Evolutionary conservation across 2,888 invertebrate genomes (phyloP).

Genomic region (Eurytoma adleriae): DNA sequence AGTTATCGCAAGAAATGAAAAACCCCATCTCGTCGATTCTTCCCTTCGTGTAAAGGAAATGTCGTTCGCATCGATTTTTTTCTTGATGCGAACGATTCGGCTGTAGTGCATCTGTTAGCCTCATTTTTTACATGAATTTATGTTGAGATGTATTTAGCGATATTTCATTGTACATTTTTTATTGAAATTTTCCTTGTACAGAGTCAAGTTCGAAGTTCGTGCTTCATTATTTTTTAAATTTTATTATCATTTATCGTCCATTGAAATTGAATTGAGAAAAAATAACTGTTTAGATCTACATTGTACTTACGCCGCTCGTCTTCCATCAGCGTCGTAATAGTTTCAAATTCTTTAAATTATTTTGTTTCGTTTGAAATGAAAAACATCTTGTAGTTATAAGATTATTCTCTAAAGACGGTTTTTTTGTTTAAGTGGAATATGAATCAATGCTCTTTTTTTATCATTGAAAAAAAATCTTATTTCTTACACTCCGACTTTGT

Average conservation of each 20-base stretch:
- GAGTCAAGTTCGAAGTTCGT: slow-evolving; percentile 43
- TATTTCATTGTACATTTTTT: slow-evolving; percentile 54
- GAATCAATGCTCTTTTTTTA: slow-evolving; percentile 39
- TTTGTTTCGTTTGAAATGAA: slow-evolving; percentile 15
- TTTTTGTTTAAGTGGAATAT: slow-evolving; percentile 33
- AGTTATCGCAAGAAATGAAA: slow-evolving; percentile 60
- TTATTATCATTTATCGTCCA: slow-evolving; percentile 37
- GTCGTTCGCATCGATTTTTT: slow-evolving; percentile 26
- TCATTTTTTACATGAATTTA: slow-evolving; percentile 51
- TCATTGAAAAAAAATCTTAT: slow-evolving; percentile 16
- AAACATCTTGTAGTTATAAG: slow-evolving; percentile 1
- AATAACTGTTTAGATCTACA: slow-evolving; percentile 41
- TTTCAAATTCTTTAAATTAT: slow-evolving; percentile 4
- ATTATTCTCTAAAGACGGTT: slow-evolving; percentile 20
- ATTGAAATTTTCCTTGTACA: slow-evolving; percentile 55
- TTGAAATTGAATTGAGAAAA: slow-evolving; percentile 17
- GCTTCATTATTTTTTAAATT: slow-evolving; percentile 51
- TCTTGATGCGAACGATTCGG: slow-evolving; percentile 34
- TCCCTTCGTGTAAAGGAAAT: slow-evolving; percentile 48
- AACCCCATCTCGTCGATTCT: slow-evolving; percentile 44
- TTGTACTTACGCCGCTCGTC: slow-evolving; percentile 56
- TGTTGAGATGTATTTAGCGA: slow-evolving; percentile 50
- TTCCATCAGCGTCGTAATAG: slow-evolving; percentile 52
- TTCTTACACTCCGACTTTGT: slow-evolving; percentile 51
- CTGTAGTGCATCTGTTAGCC: slow-evolving; percentile 52